These are phyloP conservation scores for Macrostomum lignano DNA, from an alignment of 1,140 invertebrate species.

Conservation along the genomic window DNA sequence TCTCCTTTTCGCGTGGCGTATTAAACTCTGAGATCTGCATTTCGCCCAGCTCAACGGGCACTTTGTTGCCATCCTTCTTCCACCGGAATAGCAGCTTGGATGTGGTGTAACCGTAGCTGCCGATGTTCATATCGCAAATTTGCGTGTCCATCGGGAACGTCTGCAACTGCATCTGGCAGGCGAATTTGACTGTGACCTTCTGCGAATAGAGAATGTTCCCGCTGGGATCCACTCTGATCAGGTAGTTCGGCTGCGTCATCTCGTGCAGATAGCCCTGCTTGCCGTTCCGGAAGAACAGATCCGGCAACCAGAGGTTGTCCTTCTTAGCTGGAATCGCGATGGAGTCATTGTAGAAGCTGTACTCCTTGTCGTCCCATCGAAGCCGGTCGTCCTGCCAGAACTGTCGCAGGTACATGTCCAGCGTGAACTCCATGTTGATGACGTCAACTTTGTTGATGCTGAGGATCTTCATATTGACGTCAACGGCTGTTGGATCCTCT, in stretches of 20 bases:
- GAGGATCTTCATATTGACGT: slow-evolving; percentile 4
- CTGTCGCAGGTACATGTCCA: slow-evolving; percentile 6
- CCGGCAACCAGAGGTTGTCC: slow-evolving; percentile 35
- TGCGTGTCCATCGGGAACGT: slow-evolving; percentile 9
- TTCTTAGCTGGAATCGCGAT: background rate
- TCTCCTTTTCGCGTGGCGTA: background rate
- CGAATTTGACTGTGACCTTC: slow-evolving; percentile 7
- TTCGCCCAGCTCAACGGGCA: slow-evolving; percentile 5
- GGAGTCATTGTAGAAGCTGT: slow-evolving; percentile 39
- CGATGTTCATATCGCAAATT: slow-evolving; percentile 8
- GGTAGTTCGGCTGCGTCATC: slow-evolving; percentile 34
- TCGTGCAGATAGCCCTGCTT: slow-evolving; percentile 30
- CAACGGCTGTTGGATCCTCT: background rate
- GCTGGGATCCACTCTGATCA: slow-evolving; percentile 35
- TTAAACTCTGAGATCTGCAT: slow-evolving; percentile 8
- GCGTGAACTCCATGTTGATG: slow-evolving; percentile 3
- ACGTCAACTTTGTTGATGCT: slow-evolving; percentile 1
- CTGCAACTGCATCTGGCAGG: slow-evolving; percentile 8
- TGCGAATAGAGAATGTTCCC: slow-evolving; percentile 34
- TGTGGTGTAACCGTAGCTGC: slow-evolving; percentile 7
- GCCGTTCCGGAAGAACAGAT: slow-evolving; percentile 38
- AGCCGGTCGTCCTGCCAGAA: slow-evolving; percentile 5
- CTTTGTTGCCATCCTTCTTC: background rate
- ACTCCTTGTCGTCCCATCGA: slow-evolving; percentile 1
- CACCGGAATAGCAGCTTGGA: slow-evolving; percentile 5